phyloP scores from a whole-genome alignment of 2,797 vertebrate species.

The Schizothorax lantsangensis region DNA sequence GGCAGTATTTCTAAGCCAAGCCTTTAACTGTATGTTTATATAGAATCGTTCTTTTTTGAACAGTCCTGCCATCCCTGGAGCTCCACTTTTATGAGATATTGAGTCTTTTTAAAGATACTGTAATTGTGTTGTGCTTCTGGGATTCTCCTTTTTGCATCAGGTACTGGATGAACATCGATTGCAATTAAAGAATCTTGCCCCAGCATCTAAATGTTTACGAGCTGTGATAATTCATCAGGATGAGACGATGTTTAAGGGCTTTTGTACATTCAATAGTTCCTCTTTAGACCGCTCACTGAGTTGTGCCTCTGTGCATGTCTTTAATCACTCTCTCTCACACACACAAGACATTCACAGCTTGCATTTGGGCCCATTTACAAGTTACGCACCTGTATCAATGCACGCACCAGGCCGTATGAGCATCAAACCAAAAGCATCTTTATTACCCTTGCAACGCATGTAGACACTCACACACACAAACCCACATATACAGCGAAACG shows the following conservation, averaged over 20 bases:
- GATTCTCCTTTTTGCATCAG: constrained; percentile 69
- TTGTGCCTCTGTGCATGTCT: constrained; percentile 50
- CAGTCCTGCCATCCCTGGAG: constrained; percentile 61
- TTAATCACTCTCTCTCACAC: constrained; percentile 66
- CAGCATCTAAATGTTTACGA: constrained; percentile 79
- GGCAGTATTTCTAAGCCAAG: neutral
- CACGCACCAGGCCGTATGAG: constrained; percentile 21
- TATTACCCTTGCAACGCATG: constrained; percentile 29
- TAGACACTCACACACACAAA: constrained; percentile 52
- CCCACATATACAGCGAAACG: constrained; percentile 67
- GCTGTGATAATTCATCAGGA: constrained; percentile 74
- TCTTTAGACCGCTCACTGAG: constrained; percentile 47
- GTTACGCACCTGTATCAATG: constrained; percentile 26
- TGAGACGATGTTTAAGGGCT: constrained; percentile 75
- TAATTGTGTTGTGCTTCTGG: constrained; percentile 62
- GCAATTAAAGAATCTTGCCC: constrained; percentile 76
- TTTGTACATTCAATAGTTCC: constrained; percentile 68
- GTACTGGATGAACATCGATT: constrained; percentile 77
- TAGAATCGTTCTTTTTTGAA: constrained; percentile 63
- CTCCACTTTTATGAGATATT: constrained; percentile 68
- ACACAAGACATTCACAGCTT: constrained; percentile 70
- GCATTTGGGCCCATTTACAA: constrained; percentile 71
- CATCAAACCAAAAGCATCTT: constrained; percentile 49
- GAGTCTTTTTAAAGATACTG: constrained; percentile 66
- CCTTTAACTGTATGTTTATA: constrained; percentile 30